Evolutionary conservation across 2,113 vertebrate genomes (phyloP).

Genomic region (Pseudolaguvia tuberculata): DNA sequence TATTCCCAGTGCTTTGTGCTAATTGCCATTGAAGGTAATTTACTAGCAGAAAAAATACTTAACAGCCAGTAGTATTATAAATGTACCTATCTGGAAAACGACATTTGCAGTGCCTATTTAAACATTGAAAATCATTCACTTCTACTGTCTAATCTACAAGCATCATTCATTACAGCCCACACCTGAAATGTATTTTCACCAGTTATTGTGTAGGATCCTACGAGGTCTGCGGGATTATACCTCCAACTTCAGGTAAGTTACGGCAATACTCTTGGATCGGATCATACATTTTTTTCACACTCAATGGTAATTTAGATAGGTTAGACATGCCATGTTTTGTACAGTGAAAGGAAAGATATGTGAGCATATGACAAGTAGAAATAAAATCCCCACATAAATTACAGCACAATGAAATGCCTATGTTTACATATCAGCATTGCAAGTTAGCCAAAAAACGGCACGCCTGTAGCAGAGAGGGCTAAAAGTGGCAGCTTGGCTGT

Average conservation of each 20-base stretch:
- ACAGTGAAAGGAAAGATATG: background rate
- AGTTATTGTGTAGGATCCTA: background rate
- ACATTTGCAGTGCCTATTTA: background rate
- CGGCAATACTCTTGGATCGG: background rate
- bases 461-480: background rate
- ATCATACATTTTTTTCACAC: background rate
- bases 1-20: constrained; percentile 21
- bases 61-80: constrained; percentile 29
- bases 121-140: constrained; percentile 29
- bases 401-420: background rate
- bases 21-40: constrained; percentile 39
- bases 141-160: background rate
- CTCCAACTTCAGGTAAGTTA: background rate
- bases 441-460: background rate
- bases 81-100: constrained; percentile 17
- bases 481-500: background rate
- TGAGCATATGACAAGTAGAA: background rate
- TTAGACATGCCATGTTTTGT: background rate
- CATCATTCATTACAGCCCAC: constrained; percentile 20
- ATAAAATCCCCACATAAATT: background rate
- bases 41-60: constrained; percentile 9
- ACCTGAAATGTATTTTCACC: background rate
- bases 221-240: background rate
- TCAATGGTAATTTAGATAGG: background rate
- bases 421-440: background rate